Evolutionary conservation across 2,888 invertebrate species (phyloP), one percentile per base, ranked within the genome.

Genomic region (Boloria euphrosyne): DNA sequence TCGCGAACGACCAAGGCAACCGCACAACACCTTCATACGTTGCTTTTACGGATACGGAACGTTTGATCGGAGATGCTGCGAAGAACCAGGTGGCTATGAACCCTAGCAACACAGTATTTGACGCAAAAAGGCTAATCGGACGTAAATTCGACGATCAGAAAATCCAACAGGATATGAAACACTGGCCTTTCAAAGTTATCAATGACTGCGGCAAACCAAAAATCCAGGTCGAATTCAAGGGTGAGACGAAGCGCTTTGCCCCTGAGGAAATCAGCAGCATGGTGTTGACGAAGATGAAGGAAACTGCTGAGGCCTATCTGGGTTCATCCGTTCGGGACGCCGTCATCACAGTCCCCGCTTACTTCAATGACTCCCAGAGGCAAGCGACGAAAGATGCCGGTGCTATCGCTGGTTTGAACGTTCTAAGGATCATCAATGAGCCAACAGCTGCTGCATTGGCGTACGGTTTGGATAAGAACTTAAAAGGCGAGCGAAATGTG

Each of bases 311-410:
- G 80, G 95, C 95, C 0, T 96, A 95, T 79, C 83, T 96, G 62
- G 96, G 96, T 3, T 84, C 89, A 5, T 75, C 89, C 3, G 93
- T 96, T 0, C 93, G 89, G 17, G 95, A 96, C 80, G 96, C 96
- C 0, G 96, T 96, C 2, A 90, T 96, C 76, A 96, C 96, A 2
- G 96, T 97, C 4, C 96, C 96, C 4, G 97, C 97, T 4, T 97
- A 97, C 80, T 85, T 95, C 94, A 95, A 95, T 77, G 95, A 95
- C 81, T 95, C 95, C 0, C 95, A 95, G 79, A 90, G 95, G 0
- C 95, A 95, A 83, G 95, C 96, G 53, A 97, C 97, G 46, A 98
- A 98, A 84, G 98, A 98, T 87, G 97, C 97, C 52, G 97, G 97
- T 1, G 94, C 94, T 60, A 96, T 96, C 79, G 96, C 97, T 49